Percentiles rank a stretch among this genome's conserved stretches.
Conservation (phyloP, 2,797 vertebrate species). For the Acipenser ruthenus region DNA sequence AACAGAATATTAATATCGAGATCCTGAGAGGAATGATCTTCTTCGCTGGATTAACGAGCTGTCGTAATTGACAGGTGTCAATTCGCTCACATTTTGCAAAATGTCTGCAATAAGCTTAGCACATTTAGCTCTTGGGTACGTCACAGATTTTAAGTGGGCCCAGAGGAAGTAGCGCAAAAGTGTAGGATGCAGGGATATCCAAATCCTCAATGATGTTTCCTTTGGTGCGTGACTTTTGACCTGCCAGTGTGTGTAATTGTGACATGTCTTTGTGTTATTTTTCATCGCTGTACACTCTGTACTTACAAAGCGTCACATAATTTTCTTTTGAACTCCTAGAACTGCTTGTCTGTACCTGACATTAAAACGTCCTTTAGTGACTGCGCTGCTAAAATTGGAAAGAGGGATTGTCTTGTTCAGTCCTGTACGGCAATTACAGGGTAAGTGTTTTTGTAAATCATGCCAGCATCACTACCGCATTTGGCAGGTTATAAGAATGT, state of each 20-base stretch:
- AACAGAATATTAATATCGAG: no score
- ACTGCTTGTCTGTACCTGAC: conserved; percentile 84
- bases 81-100: no score
- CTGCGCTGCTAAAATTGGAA: conserved; percentile 88
- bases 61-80: no score
- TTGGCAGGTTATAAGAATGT: neutral
- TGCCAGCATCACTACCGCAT: no score
- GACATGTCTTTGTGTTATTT: neutral
- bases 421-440: conserved; percentile 91
- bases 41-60: no score
- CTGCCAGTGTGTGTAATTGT: neutral
- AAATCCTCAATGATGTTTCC: neutral
- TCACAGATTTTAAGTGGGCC: no score
- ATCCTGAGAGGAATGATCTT: no score
- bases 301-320: neutral
- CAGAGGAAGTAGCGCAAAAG: no score
- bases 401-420: conserved; percentile 91
- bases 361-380: conserved; percentile 96
- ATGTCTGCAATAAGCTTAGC: no score
- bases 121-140: no score
- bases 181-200: neutral
- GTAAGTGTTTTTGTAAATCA: conserved; percentile 51
- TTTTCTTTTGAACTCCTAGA: conserved; percentile 43
- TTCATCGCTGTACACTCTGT: conserved; percentile 5
- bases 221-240: neutral